Conservation (phyloP, 2,113 vertebrate genomes). For the Toxotes jaculatrix region DNA sequence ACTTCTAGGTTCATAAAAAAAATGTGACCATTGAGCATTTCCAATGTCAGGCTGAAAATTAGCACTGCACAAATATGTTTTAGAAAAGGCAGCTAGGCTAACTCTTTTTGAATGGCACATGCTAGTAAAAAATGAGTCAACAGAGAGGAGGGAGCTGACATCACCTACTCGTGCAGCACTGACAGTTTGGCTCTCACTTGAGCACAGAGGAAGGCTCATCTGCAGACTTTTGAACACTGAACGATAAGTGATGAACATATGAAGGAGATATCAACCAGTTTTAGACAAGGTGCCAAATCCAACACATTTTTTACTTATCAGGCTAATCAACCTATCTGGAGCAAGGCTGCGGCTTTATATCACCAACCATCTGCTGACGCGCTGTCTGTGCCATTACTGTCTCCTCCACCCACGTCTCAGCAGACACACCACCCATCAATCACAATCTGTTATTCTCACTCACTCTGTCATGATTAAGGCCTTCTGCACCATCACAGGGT, state of each 20-base stretch:
- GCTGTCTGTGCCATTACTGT: constrained; percentile 69
- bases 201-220: background rate
- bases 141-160: constrained; percentile 2
- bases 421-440: constrained; percentile 78
- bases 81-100: background rate
- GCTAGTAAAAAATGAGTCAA: background rate
- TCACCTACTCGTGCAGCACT: constrained; percentile 7
- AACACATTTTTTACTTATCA: constrained; percentile 81
- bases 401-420: constrained; percentile 73
- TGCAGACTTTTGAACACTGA: constrained; percentile 10
- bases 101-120: background rate
- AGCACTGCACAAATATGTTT: background rate
- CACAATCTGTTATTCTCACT: constrained; percentile 74
- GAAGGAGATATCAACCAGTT: constrained; percentile 57
- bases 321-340: constrained; percentile 84
- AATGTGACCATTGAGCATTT: background rate
- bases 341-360: constrained; percentile 75
- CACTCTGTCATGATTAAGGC: constrained; percentile 61
- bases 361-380: constrained; percentile 82
- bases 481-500: constrained; percentile 35
- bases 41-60: background rate
- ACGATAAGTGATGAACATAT: constrained; percentile 51
- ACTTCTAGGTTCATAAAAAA: background rate
- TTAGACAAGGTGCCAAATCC: constrained; percentile 65
- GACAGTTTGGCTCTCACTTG: constrained; percentile 9